phyloP scores from a whole-genome alignment of 2,888 invertebrate species.

The Drosophila birchii region DNA sequence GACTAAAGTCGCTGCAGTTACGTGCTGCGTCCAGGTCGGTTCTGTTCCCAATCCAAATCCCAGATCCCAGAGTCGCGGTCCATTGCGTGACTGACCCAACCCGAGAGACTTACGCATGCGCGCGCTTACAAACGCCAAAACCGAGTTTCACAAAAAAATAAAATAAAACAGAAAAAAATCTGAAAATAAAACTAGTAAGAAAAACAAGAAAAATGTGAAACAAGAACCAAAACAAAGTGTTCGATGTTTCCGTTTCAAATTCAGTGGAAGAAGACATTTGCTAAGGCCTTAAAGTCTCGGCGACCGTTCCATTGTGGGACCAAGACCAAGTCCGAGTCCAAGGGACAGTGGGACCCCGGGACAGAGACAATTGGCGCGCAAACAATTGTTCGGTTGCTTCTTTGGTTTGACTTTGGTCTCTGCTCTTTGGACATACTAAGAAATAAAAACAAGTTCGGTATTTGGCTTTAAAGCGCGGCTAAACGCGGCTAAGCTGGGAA shows the following conservation, averaged over 20 bases:
- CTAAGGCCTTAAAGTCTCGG: slow-evolving; percentile 38
- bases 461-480: slow-evolving; percentile 67
- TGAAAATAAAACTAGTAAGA: slow-evolving; percentile 17
- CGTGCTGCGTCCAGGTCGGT: slow-evolving; percentile 51
- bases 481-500: slow-evolving; percentile 57
- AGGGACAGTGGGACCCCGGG: slow-evolving; percentile 64
- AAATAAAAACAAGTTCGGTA: slow-evolving; percentile 72
- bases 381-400: slow-evolving; percentile 77
- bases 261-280: slow-evolving; percentile 83
- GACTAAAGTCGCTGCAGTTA: slow-evolving; percentile 68
- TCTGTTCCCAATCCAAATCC: slow-evolving; percentile 40
- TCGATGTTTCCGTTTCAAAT: slow-evolving; percentile 83
- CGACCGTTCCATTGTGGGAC: slow-evolving; percentile 47
- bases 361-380: slow-evolving; percentile 73
- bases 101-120: slow-evolving; percentile 81
- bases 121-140: slow-evolving; percentile 81
- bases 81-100: slow-evolving; percentile 74
- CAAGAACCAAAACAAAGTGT: slow-evolving; percentile 81
- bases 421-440: slow-evolving; percentile 22
- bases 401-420: slow-evolving; percentile 49
- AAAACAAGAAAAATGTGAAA: slow-evolving; percentile 67
- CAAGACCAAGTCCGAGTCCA: slow-evolving; percentile 22
- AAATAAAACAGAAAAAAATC: slow-evolving; percentile 24
- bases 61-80: slow-evolving; percentile 32
- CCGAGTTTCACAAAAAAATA: slow-evolving; percentile 52